These are phyloP conservation scores for Axinella damicornis DNA, from an alignment of 37 sponge, comb jelly and placozoan genomes.

Conservation along the genomic window DNA sequence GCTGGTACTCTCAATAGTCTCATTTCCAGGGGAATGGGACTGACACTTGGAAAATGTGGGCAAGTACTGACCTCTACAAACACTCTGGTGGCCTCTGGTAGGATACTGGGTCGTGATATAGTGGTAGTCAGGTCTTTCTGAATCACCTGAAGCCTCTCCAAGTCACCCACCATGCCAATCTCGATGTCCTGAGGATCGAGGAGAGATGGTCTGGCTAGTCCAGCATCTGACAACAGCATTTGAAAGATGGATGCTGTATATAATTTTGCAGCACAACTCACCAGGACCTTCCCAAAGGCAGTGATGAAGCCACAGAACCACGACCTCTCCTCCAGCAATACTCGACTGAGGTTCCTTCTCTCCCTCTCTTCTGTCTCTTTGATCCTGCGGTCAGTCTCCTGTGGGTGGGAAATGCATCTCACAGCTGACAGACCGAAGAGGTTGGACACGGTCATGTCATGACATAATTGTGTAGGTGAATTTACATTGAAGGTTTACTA, in stretches of 20 bases:
- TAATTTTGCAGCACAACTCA: constrained; percentile 3
- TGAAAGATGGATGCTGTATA: too few species aligned
- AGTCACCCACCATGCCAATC: constrained; percentile 43
- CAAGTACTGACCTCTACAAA: constrained; percentile 65
- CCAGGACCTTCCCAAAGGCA: constrained; percentile 59
- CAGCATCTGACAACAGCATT: too few species aligned
- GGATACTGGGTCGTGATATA: constrained; percentile 30
- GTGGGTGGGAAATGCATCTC: background rate
- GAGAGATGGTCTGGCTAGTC: background rate
- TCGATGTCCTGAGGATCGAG: constrained; percentile 43
- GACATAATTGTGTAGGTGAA: too few species aligned
- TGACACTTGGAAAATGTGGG: too few species aligned
- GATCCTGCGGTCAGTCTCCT: constrained; percentile 55
- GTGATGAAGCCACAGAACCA: constrained; percentile 68
- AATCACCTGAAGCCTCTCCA: constrained; percentile 58
- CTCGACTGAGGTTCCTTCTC: constrained; percentile 51
- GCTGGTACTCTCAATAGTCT: too few species aligned
- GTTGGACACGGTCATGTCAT: too few species aligned
- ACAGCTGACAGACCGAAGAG: background rate
- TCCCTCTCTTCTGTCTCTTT: constrained; percentile 52
- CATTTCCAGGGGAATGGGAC: too few species aligned
- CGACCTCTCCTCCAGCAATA: constrained; percentile 65
- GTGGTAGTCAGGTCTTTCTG: constrained; percentile 32
- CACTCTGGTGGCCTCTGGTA: constrained; percentile 47
- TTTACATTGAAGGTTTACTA: too few species aligned